Evolutionary conservation across 2,113 vertebrate species (phyloP).

Genomic region (Scatophagus argus): DNA sequence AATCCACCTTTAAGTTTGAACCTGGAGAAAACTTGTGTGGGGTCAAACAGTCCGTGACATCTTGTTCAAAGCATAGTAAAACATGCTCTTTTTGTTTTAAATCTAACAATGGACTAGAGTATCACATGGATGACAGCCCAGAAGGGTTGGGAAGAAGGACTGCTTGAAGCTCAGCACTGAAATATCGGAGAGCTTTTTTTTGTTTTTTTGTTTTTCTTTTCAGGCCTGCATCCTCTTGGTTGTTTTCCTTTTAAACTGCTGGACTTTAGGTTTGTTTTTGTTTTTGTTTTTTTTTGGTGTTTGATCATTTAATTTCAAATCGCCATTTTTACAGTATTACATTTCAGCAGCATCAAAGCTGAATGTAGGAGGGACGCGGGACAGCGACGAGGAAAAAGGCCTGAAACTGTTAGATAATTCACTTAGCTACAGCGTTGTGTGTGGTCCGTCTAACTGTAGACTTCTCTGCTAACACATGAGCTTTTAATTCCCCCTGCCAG

Average conservation of each 20-base stretch:
- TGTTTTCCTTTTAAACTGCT: conserved; percentile 52
- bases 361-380: conserved; percentile 50
- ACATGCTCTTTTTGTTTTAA: conserved; percentile 84
- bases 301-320: conserved; percentile 70
- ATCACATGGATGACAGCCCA: conserved; percentile 46
- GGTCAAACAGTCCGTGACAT: conserved; percentile 70
- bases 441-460: conserved; percentile 80
- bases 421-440: conserved; percentile 74
- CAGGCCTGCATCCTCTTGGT: conserved; percentile 74
- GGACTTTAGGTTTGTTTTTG: conserved; percentile 48
- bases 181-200: conserved; percentile 74
- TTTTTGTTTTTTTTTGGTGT: conserved; percentile 40
- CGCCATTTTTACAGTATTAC: conserved; percentile 57
- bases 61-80: conserved; percentile 87
- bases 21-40: conserved; percentile 82
- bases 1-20: conserved; percentile 73
- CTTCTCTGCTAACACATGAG: conserved; percentile 86
- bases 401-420: conserved; percentile 80
- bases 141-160: conserved; percentile 52
- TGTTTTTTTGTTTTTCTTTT: conserved; percentile 58
- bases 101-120: conserved; percentile 63
- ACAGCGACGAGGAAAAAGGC: conserved; percentile 71
- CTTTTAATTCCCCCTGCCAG: conserved; percentile 41
- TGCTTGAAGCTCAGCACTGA: conserved; percentile 69
- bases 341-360: conserved; percentile 74